phyloP scores from a whole-genome alignment of 92 coral and sea anemone genomes.

The Parazoanthus swiftii region DNA sequence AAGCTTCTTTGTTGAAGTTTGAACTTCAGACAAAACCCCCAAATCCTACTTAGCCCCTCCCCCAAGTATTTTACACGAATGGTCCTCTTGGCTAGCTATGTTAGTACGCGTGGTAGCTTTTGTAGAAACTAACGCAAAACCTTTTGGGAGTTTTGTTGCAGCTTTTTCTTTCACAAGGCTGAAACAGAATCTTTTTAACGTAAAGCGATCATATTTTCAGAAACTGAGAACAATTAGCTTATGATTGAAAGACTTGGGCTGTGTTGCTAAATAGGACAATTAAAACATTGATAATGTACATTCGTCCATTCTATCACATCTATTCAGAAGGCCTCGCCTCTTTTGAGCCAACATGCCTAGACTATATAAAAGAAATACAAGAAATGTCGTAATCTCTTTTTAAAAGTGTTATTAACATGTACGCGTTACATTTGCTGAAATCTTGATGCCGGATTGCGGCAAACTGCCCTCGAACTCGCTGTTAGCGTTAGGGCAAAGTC shows the following conservation, averaged over 20 bases:
- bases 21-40: too few relatives aligned
- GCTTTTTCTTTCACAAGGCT: background rate
- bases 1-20: too few relatives aligned
- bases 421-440: background rate
- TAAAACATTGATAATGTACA: conserved; percentile 5
- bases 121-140: background rate
- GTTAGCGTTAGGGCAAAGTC: background rate
- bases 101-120: background rate
- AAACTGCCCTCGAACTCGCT: background rate
- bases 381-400: background rate
- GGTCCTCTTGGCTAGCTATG: background rate
- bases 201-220: background rate
- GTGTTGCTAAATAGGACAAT: background rate
- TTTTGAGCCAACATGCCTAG: background rate
- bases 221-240: background rate
- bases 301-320: background rate
- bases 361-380: background rate
- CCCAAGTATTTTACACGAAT: background rate
- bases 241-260: background rate
- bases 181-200: background rate
- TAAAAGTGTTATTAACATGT: background rate
- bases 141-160: background rate
- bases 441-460: background rate
- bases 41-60: too few relatives aligned
- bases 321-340: background rate